Conservation (phyloP, 2,797 vertebrate species). For the Cynopterus sphinx region DNA sequence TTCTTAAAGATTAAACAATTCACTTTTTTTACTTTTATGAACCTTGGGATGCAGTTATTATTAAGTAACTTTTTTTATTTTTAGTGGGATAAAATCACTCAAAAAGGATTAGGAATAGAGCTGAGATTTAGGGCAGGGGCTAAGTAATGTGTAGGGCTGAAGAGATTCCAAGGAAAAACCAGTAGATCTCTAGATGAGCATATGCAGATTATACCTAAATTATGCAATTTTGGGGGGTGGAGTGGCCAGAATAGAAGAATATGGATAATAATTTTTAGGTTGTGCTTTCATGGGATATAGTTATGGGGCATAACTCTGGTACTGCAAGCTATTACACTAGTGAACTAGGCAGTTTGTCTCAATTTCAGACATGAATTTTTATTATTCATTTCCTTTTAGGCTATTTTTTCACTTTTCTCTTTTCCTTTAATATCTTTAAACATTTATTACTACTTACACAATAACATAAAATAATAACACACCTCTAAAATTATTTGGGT, state of each 20-base stretch:
- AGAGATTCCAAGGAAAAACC: background rate
- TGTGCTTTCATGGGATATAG: background rate
- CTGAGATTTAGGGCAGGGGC: background rate
- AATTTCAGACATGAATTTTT: background rate
- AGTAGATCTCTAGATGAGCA: background rate
- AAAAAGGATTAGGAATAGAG: background rate
- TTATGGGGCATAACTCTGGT: background rate
- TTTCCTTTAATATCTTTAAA: slow-evolving; percentile 49
- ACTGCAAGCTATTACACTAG: background rate
- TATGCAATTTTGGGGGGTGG: background rate
- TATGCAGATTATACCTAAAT: background rate
- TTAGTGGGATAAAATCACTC: background rate
- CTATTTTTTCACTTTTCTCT: slow-evolving; percentile 26
- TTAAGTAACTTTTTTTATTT: background rate
- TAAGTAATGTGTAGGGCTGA: background rate
- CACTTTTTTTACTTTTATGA: background rate
- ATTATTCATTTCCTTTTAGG: background rate
- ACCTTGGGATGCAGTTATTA: background rate
- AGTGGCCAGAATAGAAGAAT: background rate
- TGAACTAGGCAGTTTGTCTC: background rate
- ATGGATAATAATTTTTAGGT: background rate
- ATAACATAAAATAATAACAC: slow-evolving; percentile 27
- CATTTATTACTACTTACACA: slow-evolving; percentile 32
- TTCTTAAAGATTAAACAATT: background rate
- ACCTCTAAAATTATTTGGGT: background rate